Conservation (phyloP, 1,140 invertebrate species). For the Drosophila ogumai region DNA sequence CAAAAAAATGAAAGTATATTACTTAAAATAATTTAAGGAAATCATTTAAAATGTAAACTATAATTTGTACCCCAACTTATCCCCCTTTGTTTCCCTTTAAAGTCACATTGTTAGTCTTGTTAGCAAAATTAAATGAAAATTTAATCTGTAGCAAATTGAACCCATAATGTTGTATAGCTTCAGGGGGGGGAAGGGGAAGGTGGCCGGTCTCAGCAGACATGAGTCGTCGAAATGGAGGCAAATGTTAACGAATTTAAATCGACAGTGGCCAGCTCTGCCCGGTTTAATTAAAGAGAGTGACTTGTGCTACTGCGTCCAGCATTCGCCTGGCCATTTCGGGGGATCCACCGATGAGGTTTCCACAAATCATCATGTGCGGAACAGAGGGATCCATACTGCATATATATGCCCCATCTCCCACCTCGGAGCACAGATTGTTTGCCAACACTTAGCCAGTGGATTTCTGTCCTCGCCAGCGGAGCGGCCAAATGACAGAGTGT, state of each 20-base stretch:
- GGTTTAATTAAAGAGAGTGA: slow-evolving; percentile 77
- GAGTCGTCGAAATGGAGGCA: slow-evolving; percentile 21
- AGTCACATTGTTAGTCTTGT: not conserved
- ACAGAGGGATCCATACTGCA: slow-evolving; percentile 30
- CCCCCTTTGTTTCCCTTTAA: not conserved
- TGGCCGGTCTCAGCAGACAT: slow-evolving; percentile 10
- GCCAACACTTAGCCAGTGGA: slow-evolving; percentile 62
- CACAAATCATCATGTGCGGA: slow-evolving; percentile 59
- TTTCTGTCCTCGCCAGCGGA: slow-evolving; percentile 24
- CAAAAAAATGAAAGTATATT: not conserved
- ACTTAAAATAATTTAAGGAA: not conserved
- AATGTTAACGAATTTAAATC: slow-evolving; percentile 30
- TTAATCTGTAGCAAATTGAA: slow-evolving; percentile 12
- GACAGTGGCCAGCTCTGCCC: slow-evolving; percentile 31
- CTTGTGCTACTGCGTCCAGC: slow-evolving; percentile 50
- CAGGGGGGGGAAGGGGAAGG: not conserved
- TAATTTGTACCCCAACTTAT: not conserved
- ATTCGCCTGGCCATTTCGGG: slow-evolving; percentile 16
- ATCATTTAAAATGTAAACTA: no score
- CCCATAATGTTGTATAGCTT: not conserved
- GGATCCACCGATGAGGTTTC: slow-evolving; percentile 25
- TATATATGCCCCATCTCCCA: slow-evolving; percentile 10
- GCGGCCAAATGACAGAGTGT: slow-evolving; percentile 62
- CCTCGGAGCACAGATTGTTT: slow-evolving; percentile 34
- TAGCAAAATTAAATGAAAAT: not conserved